phyloP scores from a whole-genome alignment of 2,888 invertebrate species.

The Alviniconcha strummeri region DNA sequence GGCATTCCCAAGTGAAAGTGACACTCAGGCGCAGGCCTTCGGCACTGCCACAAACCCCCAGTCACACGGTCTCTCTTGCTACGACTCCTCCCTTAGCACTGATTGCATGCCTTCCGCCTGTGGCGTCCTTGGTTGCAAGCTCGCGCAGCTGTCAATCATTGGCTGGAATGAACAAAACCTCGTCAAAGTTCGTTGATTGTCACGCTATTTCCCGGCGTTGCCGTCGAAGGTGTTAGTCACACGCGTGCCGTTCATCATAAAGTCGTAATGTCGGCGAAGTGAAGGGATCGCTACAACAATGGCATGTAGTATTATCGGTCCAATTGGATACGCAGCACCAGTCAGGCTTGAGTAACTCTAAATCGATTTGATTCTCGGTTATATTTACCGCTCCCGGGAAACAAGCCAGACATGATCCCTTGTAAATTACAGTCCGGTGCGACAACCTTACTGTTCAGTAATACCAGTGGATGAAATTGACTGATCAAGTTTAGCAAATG shows the following conservation, averaged over 20 bases:
- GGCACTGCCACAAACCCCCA: too few species aligned
- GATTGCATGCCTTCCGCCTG: slow-evolving; percentile 1
- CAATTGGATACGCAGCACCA: too few species aligned
- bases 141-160: slow-evolving; percentile 27
- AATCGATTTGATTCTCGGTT: slow-evolving; percentile 27
- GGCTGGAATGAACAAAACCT: not conserved
- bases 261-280: not conserved
- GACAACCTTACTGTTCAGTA: not conserved
- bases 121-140: slow-evolving; percentile 26
- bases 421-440: not conserved
- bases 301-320: not conserved
- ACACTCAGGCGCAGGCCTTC: not conserved
- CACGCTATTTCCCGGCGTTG: slow-evolving; percentile 16
- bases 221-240: slow-evolving; percentile 10
- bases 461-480: too few species aligned
- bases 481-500: too few species aligned
- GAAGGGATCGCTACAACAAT: not conserved
- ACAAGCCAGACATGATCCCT: not conserved
- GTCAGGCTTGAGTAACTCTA: slow-evolving; percentile 22
- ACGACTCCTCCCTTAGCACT: not conserved
- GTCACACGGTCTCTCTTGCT: not conserved
- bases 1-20: slow-evolving; percentile 10
- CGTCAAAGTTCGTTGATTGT: slow-evolving; percentile 2
- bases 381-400: slow-evolving; percentile 37
- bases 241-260: not conserved